These are phyloP conservation scores for Erpetoichthys calabaricus DNA, from an alignment of 2,797 vertebrate species.

Conservation along the genomic window DNA sequence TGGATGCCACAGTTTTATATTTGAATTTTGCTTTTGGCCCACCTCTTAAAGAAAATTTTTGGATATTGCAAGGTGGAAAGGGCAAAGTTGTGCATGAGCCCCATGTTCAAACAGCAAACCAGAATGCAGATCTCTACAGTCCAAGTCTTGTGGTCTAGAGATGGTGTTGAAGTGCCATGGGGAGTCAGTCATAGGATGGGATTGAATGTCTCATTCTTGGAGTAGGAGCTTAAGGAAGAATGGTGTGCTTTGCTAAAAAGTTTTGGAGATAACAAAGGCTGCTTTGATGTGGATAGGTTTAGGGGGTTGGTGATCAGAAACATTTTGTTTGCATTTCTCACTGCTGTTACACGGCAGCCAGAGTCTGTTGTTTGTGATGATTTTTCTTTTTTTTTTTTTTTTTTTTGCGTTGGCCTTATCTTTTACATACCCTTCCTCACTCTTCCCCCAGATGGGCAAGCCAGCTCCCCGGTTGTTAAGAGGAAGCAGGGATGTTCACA, in stretches of 20 bases:
- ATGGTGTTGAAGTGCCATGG: no score
- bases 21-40: no score
- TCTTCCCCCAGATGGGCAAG: conserved; percentile 91
- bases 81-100: not conserved
- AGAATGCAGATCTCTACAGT: conserved; percentile 12
- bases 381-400: not conserved
- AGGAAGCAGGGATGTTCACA: conserved; percentile 93
- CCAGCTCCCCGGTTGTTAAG: conserved; percentile 91
- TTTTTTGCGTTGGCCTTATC: conserved; percentile 23
- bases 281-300: not conserved
- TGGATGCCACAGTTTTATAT: no score
- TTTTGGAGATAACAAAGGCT: not conserved
- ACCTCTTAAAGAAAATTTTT: no score
- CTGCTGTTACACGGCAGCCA: not conserved
- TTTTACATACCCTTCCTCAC: conserved; percentile 98
- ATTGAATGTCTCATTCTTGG: no score
- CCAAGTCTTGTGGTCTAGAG: conserved; percentile 2
- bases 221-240: not conserved
- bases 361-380: not conserved
- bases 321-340: not conserved
- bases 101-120: conserved; percentile 14
- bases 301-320: not conserved
- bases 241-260: not conserved
- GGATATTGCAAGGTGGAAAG: no score
- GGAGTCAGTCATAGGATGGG: no score